Evolutionary conservation across 2,888 invertebrate species (phyloP).

Genomic region (Diarsia mendica): DNA sequence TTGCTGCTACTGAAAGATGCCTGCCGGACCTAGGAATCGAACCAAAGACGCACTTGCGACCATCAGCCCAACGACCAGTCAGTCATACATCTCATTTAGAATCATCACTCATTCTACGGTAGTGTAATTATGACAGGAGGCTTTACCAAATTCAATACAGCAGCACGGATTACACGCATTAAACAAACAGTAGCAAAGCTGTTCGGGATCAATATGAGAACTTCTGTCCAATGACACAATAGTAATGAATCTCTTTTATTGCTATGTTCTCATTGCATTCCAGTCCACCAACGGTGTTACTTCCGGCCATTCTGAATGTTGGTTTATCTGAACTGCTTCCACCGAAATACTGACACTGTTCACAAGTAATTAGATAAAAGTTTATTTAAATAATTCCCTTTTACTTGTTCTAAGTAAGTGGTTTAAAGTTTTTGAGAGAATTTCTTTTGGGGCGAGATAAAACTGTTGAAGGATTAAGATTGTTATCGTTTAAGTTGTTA

Average conservation of each 20-base stretch:
- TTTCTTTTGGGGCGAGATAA: conserved; percentile 25
- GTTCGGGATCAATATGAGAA: conserved; percentile 57
- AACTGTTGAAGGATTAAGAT: conserved; percentile 33
- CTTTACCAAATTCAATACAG: not conserved
- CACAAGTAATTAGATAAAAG: conserved; percentile 63
- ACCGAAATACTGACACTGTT: conserved; percentile 67
- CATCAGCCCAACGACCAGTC: not conserved
- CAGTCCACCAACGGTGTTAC: conserved; percentile 68
- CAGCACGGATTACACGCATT: not conserved
- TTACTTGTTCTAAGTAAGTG: conserved; percentile 39
- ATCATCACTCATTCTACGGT: not conserved
- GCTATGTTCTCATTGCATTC: conserved; percentile 78
- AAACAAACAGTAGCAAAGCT: conserved; percentile 3
- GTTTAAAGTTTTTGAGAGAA: conserved; percentile 26
- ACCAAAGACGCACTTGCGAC: no score
- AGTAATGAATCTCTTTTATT: conserved; percentile 73
- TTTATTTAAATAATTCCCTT: conserved; percentile 52
- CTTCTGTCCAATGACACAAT: conserved; percentile 71
- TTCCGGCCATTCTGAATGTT: conserved; percentile 68
- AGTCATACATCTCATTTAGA: not conserved
- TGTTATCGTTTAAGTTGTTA: conserved; percentile 1
- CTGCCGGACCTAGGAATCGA: no score
- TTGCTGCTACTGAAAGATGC: no score
- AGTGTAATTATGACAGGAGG: not conserved
- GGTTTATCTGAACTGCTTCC: conserved; percentile 52